Percentiles rank a stretch among this genome's conserved stretches.
These are phyloP conservation scores for Orycteropus afer DNA, from an alignment of 2,113 vertebrate species.

Conservation along the genomic window DNA sequence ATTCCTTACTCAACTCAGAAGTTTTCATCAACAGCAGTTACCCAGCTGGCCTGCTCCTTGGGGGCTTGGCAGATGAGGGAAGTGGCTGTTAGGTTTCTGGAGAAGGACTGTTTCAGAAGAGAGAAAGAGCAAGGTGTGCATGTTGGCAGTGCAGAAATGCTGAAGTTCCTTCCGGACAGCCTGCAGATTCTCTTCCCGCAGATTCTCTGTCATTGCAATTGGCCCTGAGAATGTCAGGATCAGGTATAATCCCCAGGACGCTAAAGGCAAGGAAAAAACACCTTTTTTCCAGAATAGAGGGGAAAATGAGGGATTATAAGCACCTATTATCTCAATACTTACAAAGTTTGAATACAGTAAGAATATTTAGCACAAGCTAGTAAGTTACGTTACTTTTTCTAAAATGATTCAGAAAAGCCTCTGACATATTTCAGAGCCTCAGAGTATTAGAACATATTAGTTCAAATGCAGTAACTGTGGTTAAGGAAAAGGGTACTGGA, in stretches of 20 bases:
- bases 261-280: background rate
- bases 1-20: constrained; percentile 67
- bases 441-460: background rate
- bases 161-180: constrained; percentile 5
- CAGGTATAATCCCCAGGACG: background rate
- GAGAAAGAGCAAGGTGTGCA: constrained; percentile 67
- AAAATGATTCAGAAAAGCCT: background rate
- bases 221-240: background rate
- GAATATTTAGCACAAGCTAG: background rate
- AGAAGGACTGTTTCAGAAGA: constrained; percentile 32
- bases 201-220: constrained; percentile 18
- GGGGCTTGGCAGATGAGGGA: constrained; percentile 44
- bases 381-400: constrained; percentile 52
- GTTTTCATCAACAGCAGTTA: constrained; percentile 65
- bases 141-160: constrained; percentile 46
- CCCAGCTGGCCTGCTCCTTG: constrained; percentile 63
- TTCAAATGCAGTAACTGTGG: background rate
- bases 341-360: background rate
- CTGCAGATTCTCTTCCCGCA: too few species aligned
- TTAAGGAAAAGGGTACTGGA: background rate
- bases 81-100: constrained; percentile 40
- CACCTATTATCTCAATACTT: background rate
- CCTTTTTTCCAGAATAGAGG: background rate
- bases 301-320: background rate
- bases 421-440: constrained; percentile 18